phyloP scores from a whole-genome alignment of 2,797 vertebrate genomes.

The Champsocephalus esox region DNA sequence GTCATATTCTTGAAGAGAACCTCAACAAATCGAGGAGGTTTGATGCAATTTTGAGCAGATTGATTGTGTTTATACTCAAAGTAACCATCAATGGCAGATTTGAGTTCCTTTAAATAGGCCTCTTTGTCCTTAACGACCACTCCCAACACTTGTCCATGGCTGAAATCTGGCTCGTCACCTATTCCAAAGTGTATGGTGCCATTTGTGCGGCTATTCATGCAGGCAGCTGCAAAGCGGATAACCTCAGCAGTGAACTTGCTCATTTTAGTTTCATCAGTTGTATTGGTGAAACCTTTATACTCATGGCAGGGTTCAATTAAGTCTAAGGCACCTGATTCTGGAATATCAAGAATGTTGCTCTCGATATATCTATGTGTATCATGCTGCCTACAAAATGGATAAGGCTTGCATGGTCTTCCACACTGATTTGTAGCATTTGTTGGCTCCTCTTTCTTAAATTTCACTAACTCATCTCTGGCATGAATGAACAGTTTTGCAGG shows the following conservation, averaged over 20 bases:
- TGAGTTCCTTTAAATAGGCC: conserved; percentile 43
- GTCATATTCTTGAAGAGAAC: conserved; percentile 75
- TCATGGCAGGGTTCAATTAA: conserved; percentile 81
- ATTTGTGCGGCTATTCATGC: conserved; percentile 83
- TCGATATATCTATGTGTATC: conserved; percentile 69
- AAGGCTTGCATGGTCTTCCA: conserved; percentile 66
- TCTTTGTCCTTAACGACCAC: conserved; percentile 64
- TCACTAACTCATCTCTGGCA: conserved; percentile 62
- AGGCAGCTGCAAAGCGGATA: conserved; percentile 77
- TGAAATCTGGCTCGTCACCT: conserved; percentile 61
- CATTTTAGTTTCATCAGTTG: conserved; percentile 52
- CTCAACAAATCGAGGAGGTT: conserved; percentile 74
- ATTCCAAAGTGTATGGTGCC: conserved; percentile 85
- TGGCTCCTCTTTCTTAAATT: conserved; percentile 50
- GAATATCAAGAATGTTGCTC: conserved; percentile 61
- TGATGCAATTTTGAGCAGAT: conserved; percentile 71
- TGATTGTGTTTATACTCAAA: conserved; percentile 66
- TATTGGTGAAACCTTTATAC: conserved; percentile 75
- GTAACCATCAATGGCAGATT: conserved; percentile 36
- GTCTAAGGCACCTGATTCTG: conserved; percentile 72
- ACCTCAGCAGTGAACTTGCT: conserved; percentile 70
- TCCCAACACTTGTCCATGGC: conserved; percentile 77
- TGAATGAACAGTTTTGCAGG: conserved; percentile 69
- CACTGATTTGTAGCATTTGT: conserved; percentile 3
- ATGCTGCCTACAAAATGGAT: conserved; percentile 74